phyloP scores from a whole-genome alignment of 2,113 vertebrate species.

The Scolopax mira region DNA sequence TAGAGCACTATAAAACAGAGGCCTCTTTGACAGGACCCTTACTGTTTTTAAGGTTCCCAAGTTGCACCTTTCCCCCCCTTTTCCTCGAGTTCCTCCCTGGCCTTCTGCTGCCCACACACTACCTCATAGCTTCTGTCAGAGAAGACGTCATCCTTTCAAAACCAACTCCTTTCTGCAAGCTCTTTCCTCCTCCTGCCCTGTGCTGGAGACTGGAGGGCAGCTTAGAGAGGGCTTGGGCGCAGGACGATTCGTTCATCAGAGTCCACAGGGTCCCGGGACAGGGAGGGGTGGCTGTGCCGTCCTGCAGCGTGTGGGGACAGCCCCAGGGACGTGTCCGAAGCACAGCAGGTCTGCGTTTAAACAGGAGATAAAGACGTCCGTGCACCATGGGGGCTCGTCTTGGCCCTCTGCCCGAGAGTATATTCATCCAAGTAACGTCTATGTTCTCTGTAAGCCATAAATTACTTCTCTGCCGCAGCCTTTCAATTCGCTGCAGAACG shows the following conservation, averaged over 20 bases:
- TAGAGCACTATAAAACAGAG: neutral
- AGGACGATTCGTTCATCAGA: neutral
- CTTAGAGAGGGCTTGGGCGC: neutral
- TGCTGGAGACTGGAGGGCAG: neutral
- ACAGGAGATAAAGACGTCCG: neutral
- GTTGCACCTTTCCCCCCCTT: neutral
- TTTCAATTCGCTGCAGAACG: neutral
- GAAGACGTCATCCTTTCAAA: neutral
- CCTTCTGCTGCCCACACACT: neutral
- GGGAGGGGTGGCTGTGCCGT: neutral
- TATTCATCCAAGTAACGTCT: conserved; percentile 1
- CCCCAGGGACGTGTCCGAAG: no score
- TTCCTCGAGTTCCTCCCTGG: neutral
- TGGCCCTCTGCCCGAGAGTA: neutral
- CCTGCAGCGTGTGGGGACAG: neutral
- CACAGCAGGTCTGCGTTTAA: neutral
- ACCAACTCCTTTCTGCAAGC: neutral
- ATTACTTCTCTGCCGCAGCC: conserved; percentile 2
- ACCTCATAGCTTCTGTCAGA: neutral
- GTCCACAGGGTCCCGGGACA: neutral
- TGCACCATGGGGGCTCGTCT: neutral
- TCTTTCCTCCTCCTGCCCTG: neutral
- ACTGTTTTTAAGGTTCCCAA: neutral
- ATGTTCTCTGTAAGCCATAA: neutral
- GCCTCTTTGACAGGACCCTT: neutral